phyloP scores from a whole-genome alignment of 2,113 vertebrate species.

The Entosphenus tridentatus region DNA sequence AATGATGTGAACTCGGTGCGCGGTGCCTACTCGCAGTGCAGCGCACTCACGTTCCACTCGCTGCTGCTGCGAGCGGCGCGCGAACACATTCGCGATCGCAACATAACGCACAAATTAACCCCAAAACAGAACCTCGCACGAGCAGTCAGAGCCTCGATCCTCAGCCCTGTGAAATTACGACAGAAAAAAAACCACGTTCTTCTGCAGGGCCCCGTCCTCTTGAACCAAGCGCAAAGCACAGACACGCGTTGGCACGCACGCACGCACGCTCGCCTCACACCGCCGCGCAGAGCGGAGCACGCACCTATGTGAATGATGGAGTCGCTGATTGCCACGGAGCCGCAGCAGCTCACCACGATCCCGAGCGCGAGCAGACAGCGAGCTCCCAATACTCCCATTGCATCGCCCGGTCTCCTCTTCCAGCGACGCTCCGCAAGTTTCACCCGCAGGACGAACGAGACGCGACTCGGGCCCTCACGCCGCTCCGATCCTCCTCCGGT shows the following conservation, averaged over 20 bases:
- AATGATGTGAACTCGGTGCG: no score
- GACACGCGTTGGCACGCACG: background rate
- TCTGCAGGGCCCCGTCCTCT: background rate
- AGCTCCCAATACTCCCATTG: no score
- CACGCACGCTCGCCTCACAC: background rate
- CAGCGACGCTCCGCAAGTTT: no score
- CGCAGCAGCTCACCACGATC: no score
- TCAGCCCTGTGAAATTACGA: background rate
- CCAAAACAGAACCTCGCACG: background rate
- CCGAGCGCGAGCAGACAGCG: no score
- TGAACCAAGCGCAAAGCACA: background rate
- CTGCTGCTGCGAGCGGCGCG: background rate
- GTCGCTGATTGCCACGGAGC: background rate
- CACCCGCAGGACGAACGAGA: no score
- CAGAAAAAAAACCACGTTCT: background rate
- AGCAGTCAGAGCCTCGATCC: background rate
- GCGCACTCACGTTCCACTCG: no score
- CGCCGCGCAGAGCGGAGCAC: background rate
- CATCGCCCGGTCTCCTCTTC: no score
- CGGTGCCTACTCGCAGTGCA: no score
- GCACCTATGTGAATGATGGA: background rate
- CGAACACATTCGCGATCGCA: background rate
- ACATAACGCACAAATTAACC: background rate
- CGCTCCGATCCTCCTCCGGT: no score
- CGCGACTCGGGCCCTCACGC: no score